Percentiles rank a stretch among this genome's conserved stretches.
These are phyloP conservation scores for Asteroscopus sphinx DNA, from an alignment of 2,888 invertebrate genomes.

Conservation along the genomic window DNA sequence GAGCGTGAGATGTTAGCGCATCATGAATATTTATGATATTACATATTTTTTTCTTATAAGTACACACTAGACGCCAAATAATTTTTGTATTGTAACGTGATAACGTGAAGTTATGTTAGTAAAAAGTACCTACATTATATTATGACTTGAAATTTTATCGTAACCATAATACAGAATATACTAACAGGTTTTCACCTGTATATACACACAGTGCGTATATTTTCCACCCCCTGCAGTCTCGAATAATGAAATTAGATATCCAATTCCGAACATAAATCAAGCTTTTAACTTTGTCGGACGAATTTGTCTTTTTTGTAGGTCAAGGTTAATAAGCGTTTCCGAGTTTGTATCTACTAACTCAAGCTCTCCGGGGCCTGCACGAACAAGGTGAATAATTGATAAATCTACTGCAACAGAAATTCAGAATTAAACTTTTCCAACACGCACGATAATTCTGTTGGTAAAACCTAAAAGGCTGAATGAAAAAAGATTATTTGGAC, in stretches of 20 bases:
- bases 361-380: constrained; percentile 18
- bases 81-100: constrained; percentile 41
- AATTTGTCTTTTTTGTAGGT: constrained; percentile 42
- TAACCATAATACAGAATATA: constrained; percentile 2
- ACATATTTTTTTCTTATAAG: constrained; percentile 53
- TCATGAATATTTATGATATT: constrained; percentile 62
- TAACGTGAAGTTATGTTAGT: constrained; percentile 31
- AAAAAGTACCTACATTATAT: constrained; percentile 10
- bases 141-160: constrained; percentile 19
- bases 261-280: constrained; percentile 39
- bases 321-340: constrained; percentile 45
- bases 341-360: constrained; percentile 1
- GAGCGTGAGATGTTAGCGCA: constrained; percentile 59
- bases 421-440: background rate
- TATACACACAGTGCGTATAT: background rate
- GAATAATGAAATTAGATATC: constrained; percentile 21
- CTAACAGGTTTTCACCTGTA: too few relatives aligned
- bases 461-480: constrained; percentile 6
- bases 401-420: constrained; percentile 3
- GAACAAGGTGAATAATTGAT: constrained; percentile 15
- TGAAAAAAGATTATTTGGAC: background rate
- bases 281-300: constrained; percentile 45
- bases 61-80: constrained; percentile 50
- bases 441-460: constrained; percentile 6
- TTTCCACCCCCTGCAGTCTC: background rate